phyloP scores from a whole-genome alignment of 2,797 vertebrate genomes.

The Bufotes viridis region DNA sequence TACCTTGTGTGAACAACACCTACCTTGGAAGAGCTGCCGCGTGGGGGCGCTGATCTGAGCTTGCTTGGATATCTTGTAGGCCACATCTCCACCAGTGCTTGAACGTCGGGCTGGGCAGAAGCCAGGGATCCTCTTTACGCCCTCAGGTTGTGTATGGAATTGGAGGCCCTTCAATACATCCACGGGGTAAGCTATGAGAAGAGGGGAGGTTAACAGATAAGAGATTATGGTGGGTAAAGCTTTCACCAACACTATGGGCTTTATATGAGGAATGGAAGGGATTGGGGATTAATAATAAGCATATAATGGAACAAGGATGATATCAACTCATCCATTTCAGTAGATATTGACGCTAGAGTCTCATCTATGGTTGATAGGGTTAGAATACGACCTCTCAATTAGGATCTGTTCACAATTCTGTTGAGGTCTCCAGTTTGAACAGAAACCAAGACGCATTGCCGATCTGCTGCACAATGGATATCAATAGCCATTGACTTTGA shows the following conservation, averaged over 20 bases:
- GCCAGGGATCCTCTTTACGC: slow-evolving; percentile 82
- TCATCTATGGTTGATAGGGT: too few species aligned
- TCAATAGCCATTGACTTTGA: too few species aligned
- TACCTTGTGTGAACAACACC: background rate
- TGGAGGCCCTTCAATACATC: slow-evolving; percentile 84
- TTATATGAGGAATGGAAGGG: background rate
- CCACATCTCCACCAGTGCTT: slow-evolving; percentile 76
- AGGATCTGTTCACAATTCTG: too few species aligned
- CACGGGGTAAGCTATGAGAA: slow-evolving; percentile 77
- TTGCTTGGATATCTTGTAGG: slow-evolving; percentile 85
- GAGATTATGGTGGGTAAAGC: background rate
- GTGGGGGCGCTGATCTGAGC: slow-evolving; percentile 93
- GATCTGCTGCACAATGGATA: too few species aligned
- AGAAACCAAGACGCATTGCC: too few species aligned
- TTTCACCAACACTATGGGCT: too few species aligned
- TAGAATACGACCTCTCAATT: too few species aligned
- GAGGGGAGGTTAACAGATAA: background rate
- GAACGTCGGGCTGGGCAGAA: slow-evolving; percentile 81
- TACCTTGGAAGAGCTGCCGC: slow-evolving; percentile 91
- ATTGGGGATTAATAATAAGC: background rate
- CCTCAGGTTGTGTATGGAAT: slow-evolving; percentile 85
- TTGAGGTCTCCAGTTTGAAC: too few species aligned
- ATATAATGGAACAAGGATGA: background rate
- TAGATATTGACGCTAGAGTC: too few species aligned
- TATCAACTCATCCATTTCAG: background rate